Evolutionary conservation across 2,113 vertebrate genomes (phyloP).

Genomic region (Nesoenas mayeri): DNA sequence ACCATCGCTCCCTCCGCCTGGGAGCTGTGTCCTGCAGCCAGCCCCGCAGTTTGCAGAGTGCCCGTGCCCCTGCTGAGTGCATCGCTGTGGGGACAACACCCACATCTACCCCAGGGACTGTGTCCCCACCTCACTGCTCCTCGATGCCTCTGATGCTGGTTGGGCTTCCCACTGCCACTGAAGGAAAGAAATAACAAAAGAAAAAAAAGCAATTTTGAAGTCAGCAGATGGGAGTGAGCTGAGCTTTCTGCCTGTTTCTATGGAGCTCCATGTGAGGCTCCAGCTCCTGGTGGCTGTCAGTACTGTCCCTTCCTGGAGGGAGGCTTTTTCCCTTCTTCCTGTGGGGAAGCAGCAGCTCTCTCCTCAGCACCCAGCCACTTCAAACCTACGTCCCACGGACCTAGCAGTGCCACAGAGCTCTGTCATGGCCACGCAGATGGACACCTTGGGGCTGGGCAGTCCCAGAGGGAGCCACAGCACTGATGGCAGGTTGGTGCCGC

Average conservation of each 20-base stretch:
- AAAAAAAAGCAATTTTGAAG: not conserved
- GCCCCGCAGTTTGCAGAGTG: not conserved
- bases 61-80: fast-evolving
- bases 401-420: not conserved
- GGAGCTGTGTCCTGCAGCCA: not conserved
- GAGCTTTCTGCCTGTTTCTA: not conserved
- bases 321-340: not conserved
- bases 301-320: not conserved
- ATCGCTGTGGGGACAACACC: fast-evolving
- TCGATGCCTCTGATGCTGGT: fast-evolving
- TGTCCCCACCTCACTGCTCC: not conserved
- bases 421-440: fast-evolving
- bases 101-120: not conserved
- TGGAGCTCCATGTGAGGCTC: not conserved
- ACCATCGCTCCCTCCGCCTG: not conserved
- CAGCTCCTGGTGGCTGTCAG: not conserved
- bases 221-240: not conserved
- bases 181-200: not conserved
- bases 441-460: not conserved
- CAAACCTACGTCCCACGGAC: fast-evolving
- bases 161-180: not conserved
- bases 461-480: not conserved
- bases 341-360: not conserved
- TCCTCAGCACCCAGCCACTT: not conserved
- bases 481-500: fast-evolving